A percentile compares a stretch with the other conserved stretches of the same genome.
Conservation (phyloP, 2,113 vertebrate genomes). For the Alces alces region DNA sequence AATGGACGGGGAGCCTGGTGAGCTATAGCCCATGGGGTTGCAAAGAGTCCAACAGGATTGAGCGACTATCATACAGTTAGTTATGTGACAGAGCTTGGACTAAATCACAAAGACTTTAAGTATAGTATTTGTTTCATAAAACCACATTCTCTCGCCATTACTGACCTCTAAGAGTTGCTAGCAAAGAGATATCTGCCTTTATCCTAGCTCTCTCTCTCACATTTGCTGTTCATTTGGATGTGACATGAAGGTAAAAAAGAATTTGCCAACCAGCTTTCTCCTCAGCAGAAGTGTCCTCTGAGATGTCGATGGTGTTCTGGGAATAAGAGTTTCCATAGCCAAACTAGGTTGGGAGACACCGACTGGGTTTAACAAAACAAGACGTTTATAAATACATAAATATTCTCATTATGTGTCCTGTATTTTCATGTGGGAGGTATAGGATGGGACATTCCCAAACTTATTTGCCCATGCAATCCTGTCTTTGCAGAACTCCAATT, state of each 20-base stretch:
- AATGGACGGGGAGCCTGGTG: background rate
- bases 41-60: background rate
- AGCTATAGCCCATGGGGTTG: background rate
- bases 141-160: background rate
- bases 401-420: background rate
- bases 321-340: background rate
- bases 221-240: background rate
- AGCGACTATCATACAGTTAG: background rate
- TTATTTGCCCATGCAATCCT: background rate
- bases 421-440: background rate
- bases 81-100: background rate
- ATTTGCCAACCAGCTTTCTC: background rate
- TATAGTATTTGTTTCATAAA: background rate
- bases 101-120: background rate
- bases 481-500: background rate
- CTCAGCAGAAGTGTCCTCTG: background rate
- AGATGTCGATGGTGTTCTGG: background rate
- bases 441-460: background rate
- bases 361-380: background rate
- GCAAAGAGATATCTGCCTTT: background rate
- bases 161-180: background rate
- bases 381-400: background rate
- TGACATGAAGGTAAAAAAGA: background rate
- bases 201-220: background rate
- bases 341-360: background rate